Percentiles rank a stretch among this genome's conserved stretches.
Conservation (phyloP, 2,797 vertebrate genomes). For the Somateria mollissima region DNA sequence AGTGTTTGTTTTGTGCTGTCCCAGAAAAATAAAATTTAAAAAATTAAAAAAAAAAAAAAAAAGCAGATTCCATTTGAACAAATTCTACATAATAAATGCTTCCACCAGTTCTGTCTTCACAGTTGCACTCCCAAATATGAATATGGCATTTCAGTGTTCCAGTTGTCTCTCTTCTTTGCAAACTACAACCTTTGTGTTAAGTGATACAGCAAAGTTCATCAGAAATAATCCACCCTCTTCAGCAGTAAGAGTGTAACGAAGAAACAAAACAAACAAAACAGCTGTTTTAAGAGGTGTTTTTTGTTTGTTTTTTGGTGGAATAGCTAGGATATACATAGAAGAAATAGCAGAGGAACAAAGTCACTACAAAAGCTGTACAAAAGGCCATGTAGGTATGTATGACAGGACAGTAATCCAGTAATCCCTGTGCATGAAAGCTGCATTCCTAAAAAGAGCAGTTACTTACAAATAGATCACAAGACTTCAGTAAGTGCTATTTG, state of each 20-base stretch:
- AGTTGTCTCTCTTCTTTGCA: neutral
- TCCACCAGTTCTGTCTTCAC: neutral
- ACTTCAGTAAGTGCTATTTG: neutral
- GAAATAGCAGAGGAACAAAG: neutral
- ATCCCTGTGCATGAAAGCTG: neutral
- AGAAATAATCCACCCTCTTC: neutral
- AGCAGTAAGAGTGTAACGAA: neutral
- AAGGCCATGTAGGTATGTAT: neutral
- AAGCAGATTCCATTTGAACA: neutral
- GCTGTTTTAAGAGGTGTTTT: neutral
- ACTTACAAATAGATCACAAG: slow-evolving; percentile 6
- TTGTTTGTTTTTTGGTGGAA: neutral
- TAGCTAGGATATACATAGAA: neutral
- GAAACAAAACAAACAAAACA: neutral
- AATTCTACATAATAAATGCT: neutral
- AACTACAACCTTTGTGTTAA: neutral
- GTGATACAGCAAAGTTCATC: neutral
- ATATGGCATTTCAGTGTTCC: neutral
- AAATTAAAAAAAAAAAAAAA: neutral
- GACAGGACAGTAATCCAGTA: neutral
- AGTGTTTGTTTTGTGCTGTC: neutral
- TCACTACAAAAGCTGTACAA: neutral
- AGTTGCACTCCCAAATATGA: neutral
- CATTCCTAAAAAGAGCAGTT: slow-evolving; percentile 9
- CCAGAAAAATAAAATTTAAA: neutral